Conservation (phyloP, 2,888 invertebrate genomes). For the Harpagoxenus sublaevis region DNA sequence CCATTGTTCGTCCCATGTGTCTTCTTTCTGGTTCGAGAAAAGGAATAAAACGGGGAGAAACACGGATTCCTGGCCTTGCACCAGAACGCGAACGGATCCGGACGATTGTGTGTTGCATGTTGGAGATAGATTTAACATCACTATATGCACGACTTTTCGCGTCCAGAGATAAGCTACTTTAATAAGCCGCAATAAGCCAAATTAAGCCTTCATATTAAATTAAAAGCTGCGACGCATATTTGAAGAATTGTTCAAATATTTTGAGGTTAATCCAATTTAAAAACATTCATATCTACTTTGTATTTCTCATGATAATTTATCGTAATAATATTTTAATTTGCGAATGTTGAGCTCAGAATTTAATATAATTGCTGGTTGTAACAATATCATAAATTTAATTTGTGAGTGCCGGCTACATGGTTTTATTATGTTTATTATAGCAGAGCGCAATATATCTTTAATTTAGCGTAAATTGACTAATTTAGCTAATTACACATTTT, state of each 20-base stretch:
- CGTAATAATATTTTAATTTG: not conserved
- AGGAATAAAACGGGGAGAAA: constrained; percentile 11
- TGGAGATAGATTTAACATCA: constrained; percentile 23
- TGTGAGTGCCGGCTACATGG: too few species aligned
- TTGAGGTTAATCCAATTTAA: not conserved
- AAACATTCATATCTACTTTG: not conserved
- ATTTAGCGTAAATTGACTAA: not conserved
- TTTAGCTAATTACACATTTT: not conserved
- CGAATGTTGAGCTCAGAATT: not conserved
- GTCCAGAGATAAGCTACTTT: not conserved
- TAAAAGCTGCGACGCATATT: not conserved
- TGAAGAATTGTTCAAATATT: not conserved
- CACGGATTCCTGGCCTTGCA: constrained; percentile 22
- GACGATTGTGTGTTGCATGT: not conserved
- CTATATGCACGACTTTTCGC: not conserved
- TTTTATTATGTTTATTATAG: not conserved
- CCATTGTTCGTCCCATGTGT: constrained; percentile 61
- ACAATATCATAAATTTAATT: not conserved
- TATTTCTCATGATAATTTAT: not conserved
- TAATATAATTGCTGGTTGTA: not conserved
- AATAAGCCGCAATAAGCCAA: not conserved
- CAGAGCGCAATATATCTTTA: not conserved
- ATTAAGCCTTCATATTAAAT: not conserved
- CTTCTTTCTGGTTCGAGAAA: constrained; percentile 18
- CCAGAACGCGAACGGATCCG: constrained; percentile 2